A percentile compares a stretch with the other conserved stretches of the same genome.
Conservation (phyloP, 37 sponge, comb jelly and placozoan genomes). For the Diacarnus erythraeanus region DNA sequence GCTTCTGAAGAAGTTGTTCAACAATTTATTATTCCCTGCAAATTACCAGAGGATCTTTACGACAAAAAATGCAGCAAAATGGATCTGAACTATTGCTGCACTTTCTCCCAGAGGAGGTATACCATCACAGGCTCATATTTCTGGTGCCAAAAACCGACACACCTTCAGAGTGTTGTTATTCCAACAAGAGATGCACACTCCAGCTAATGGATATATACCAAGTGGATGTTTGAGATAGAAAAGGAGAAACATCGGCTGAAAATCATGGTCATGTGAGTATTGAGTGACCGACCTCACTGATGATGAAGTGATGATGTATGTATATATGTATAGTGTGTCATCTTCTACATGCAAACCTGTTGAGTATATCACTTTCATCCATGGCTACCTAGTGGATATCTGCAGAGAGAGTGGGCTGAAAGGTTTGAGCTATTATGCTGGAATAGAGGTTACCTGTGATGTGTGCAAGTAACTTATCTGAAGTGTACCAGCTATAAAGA, state of each 20-base stretch:
- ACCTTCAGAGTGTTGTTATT: neutral
- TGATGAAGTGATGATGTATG: too few relatives aligned
- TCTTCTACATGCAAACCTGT: too few relatives aligned
- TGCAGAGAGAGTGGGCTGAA: neutral
- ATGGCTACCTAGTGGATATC: neutral
- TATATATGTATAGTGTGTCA: too few relatives aligned
- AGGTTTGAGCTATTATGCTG: neutral
- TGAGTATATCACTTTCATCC: neutral
- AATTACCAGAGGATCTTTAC: conserved; percentile 1
- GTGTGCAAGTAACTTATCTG: neutral
- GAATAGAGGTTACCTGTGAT: neutral
- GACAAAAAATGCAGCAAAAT: neutral
- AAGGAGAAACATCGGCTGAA: neutral
- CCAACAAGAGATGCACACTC: neutral
- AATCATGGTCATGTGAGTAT: conserved; percentile 17
- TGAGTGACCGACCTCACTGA: too few relatives aligned
- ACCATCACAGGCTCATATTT: conserved; percentile 28
- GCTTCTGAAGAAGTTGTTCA: neutral
- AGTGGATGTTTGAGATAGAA: conserved; percentile 18
- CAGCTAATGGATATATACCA: neutral
- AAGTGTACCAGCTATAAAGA: neutral
- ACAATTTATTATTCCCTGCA: conserved; percentile 33
- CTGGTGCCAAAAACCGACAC: neutral
- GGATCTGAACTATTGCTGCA: too few relatives aligned
- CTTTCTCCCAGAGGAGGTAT: conserved; percentile 60